These are phyloP conservation scores for Montipora cactus DNA, from an alignment of 64 coral and sea anemone species.

Conservation along the genomic window DNA sequence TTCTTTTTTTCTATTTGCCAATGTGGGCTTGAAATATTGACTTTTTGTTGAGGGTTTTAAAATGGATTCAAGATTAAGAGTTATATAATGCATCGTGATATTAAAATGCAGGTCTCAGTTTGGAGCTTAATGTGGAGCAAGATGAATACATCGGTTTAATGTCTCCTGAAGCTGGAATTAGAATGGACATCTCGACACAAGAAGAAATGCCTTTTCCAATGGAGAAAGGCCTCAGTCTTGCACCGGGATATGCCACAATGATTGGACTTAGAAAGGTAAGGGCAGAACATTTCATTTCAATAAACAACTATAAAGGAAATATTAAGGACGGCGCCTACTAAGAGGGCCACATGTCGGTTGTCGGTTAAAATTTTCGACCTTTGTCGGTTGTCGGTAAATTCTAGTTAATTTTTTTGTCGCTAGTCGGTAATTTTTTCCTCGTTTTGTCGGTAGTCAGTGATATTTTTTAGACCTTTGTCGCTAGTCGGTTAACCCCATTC, in stretches of 20 bases:
- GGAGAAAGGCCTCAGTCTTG: constrained; percentile 64
- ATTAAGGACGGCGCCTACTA: no score
- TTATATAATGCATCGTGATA: background rate
- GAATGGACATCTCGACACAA: constrained; percentile 46
- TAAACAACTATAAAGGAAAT: no score
- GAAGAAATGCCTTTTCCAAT: constrained; percentile 67
- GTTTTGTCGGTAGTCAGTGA: no score
- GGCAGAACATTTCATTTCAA: background rate
- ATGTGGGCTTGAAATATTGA: background rate
- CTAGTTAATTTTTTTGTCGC: no score
- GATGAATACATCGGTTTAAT: constrained; percentile 53
- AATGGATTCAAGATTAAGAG: no score
- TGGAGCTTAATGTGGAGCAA: constrained; percentile 68
- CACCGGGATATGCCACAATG: constrained; percentile 60
- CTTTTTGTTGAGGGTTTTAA: background rate
- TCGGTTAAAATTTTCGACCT: no score
- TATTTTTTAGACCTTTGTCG: no score
- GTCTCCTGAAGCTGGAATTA: constrained; percentile 63
- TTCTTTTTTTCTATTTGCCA: background rate
- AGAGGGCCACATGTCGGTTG: no score
- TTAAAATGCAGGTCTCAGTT: constrained; percentile 30
- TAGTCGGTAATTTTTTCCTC: no score
- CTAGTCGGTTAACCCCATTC: no score
- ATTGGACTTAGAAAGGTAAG: constrained; percentile 63
- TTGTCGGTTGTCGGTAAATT: no score